Evolutionary conservation across 2,888 invertebrate species (phyloP).

Genomic region (Tinea semifulvella): DNA sequence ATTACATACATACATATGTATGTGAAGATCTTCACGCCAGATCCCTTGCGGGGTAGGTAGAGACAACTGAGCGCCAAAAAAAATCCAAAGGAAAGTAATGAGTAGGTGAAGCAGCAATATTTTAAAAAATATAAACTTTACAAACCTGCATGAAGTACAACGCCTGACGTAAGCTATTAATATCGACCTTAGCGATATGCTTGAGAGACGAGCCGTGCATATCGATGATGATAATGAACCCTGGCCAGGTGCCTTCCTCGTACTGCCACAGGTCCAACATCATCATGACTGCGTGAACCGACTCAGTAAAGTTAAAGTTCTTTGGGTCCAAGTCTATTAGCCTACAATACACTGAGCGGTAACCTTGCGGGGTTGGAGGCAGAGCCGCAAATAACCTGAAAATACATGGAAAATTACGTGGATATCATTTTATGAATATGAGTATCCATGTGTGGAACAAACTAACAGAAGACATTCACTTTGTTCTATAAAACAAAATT

Average conservation of each 20-base stretch:
- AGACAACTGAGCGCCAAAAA: too few relatives aligned
- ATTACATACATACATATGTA: too few relatives aligned
- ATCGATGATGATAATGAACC: constrained; percentile 74
- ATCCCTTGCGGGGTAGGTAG: too few relatives aligned
- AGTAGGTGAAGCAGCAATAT: too few relatives aligned
- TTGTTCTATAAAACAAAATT: too few relatives aligned
- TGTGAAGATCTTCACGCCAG: too few relatives aligned
- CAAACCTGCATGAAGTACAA: constrained; percentile 73
- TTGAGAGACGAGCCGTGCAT: constrained; percentile 68
- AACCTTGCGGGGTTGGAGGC: constrained; percentile 60
- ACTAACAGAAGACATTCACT: too few relatives aligned
- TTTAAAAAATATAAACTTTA: too few relatives aligned
- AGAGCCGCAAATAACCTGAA: constrained; percentile 37
- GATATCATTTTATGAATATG: too few relatives aligned
- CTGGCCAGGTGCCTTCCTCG: constrained; percentile 70
- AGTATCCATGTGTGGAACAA: too few relatives aligned
- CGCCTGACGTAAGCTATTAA: constrained; percentile 71
- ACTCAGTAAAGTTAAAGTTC: constrained; percentile 61
- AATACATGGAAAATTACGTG: too few relatives aligned
- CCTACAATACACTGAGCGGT: constrained; percentile 60
- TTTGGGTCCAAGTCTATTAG: constrained; percentile 67
- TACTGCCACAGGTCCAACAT: constrained; percentile 66
- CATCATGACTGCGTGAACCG: constrained; percentile 54
- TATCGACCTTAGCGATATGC: constrained; percentile 70
- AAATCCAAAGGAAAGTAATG: too few relatives aligned